Evolutionary conservation across 1,140 invertebrate genomes (phyloP).

Genomic region (Carposina sasakii): DNA sequence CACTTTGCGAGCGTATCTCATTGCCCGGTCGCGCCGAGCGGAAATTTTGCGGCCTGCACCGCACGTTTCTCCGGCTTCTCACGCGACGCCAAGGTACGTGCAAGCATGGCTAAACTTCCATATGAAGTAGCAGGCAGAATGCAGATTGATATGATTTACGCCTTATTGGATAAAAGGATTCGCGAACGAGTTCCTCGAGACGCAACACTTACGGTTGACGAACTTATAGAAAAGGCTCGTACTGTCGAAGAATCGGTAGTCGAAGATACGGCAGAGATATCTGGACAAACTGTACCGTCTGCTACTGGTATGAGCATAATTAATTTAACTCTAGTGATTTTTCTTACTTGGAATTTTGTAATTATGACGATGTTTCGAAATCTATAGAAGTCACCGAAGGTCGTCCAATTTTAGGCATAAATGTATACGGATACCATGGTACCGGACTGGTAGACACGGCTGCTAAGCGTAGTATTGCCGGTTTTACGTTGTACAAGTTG

Average conservation of each 20-base stretch:
- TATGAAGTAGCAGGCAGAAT: slow-evolving; percentile 1
- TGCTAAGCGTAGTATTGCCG: slow-evolving; percentile 6
- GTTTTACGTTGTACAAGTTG: slow-evolving; percentile 1
- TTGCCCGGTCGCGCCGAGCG: too few relatives aligned
- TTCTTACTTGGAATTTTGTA: too few relatives aligned
- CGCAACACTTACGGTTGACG: neutral
- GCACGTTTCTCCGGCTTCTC: too few relatives aligned
- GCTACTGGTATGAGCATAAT: too few relatives aligned
- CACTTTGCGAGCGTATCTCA: too few relatives aligned
- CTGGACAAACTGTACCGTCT: too few relatives aligned
- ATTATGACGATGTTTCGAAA: too few relatives aligned
- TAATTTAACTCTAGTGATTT: too few relatives aligned
- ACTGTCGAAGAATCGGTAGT: slow-evolving; percentile 3
- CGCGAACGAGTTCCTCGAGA: slow-evolving; percentile 5
- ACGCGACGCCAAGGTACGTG: too few relatives aligned
- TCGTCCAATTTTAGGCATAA: slow-evolving; percentile 3
- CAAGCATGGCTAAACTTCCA: slow-evolving; percentile 2
- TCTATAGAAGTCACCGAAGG: too few relatives aligned
- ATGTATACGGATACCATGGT: neutral
- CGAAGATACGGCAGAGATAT: too few relatives aligned
- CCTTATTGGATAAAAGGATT: neutral
- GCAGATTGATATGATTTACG: slow-evolving; percentile 3
- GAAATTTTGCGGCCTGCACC: too few relatives aligned
- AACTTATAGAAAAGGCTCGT: neutral
- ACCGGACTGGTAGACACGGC: slow-evolving; percentile 3